Conservation (phyloP, 1,140 invertebrate species). For the Penaeus indicus region DNA sequence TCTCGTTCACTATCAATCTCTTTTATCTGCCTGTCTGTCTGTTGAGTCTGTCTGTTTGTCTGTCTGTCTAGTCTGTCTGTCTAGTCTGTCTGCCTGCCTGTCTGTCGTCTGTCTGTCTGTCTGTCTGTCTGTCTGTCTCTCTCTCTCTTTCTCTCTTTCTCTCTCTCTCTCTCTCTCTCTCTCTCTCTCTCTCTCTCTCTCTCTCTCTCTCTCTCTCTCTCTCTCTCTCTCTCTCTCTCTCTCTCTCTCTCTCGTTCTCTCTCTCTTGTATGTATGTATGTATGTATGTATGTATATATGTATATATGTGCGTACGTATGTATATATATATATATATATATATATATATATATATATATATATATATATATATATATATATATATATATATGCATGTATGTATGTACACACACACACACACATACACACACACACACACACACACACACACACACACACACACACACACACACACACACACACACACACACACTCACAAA, state of each 20-base stretch:
- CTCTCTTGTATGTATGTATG: too few relatives aligned
- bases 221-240: too few relatives aligned
- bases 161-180: too few relatives aligned
- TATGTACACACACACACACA: not conserved
- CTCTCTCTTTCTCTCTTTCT: not conserved
- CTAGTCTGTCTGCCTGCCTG: too few relatives aligned
- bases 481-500: too few relatives aligned
- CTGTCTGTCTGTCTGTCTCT: not conserved
- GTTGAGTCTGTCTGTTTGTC: not conserved
- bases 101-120: not conserved
- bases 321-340: not conserved
- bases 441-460: not conserved
- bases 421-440: constrained; percentile 5
- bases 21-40: too few relatives aligned
- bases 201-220: too few relatives aligned
- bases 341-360: not conserved
- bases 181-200: too few relatives aligned
- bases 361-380: not conserved
- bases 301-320: too few relatives aligned
- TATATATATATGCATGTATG: not conserved
- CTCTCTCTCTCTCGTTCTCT: too few relatives aligned
- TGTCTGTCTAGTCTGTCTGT: not conserved
- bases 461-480: not conserved
- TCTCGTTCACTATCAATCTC: not conserved
- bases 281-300: too few relatives aligned